Base-by-base conservation (phyloP, 1,140 invertebrate genomes). In the Tenebrio molitor region DNA sequence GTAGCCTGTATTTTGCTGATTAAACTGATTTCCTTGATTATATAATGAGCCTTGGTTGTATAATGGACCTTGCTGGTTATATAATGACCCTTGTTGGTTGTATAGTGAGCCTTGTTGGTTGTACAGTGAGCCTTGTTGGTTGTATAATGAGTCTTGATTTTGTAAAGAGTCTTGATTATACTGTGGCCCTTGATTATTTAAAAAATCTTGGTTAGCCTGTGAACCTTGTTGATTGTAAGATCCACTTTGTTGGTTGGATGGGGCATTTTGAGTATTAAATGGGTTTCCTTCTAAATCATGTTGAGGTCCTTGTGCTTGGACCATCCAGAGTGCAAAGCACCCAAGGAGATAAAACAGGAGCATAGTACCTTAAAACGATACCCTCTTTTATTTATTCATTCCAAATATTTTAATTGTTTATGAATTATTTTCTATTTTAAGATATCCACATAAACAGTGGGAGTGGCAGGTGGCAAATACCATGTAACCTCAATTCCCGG, bases 401-500 rank as follows among this genome's bases (percentile, higher is more conserved):
- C 14, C 16, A 10, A 15, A 25, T 53, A 3, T 7, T 17, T 16
- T 10, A 25, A 62, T 17, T 34, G 17, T 34, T 62, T 29, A 5
- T 6, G 14, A 14, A 34, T 34, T 10, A 5, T 66, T n/a, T n/a
- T n/a, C n/a, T n/a, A n/a, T n/a, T n/a, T n/a, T n/a, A n/a, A n/a
- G n/a, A n/a, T n/a, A n/a, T n/a, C n/a, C n/a, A n/a, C 2, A 25
- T 42, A 66, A 42, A 44, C 8, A 42, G 17, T 42, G 64, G 64
- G 64, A 66, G 64, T 66, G 64, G 64, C 64, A 66, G 39, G 64
- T 66, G 64, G 34, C 36, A 7, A 44, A 4, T 29, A 39, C 4
- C 8, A 29, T 16, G 25, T 39, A 44, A 44, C 23, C 42, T 42
- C 34, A 66, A 21, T 41, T 39, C 8, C 10, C 17, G 10, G 8